Base-by-base conservation (phyloP, 2,888 invertebrate genomes). In the Philhelius pedissequus region DNA sequence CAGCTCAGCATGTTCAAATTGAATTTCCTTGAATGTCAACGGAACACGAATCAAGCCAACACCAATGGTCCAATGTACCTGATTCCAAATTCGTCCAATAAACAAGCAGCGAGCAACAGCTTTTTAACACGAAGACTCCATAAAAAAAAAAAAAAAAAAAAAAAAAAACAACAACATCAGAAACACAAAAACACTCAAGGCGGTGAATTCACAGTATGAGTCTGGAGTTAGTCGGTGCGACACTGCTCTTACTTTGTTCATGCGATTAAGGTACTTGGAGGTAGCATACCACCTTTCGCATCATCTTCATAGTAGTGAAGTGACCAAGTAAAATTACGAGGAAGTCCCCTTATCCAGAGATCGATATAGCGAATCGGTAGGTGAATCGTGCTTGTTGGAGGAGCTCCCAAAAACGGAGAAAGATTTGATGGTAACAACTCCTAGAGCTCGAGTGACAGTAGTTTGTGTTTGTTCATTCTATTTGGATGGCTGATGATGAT, bases 11-110 rank as follows among this genome's bases (percentile, higher is more conserved):
- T 43, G 79, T 60, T 27, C 68, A 73, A 30, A 35, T 71, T 73
- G 60, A 77, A 40, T 82, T 68, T 76, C 66, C 38, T 79, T 75
- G 50, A 80, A 79, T 79, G 84, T 84, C 84, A 84, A 79, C 54
- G 66, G 62, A 80, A 80, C 75, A 80, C 80, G 83, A 83, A 78
- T 78, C 83, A 83, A 80, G 60, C 68, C 70, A 84, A 80, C 80
- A 80, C 68, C 79, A 74, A 52, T 71, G 80, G 60, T 62, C 60
- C 60, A 62, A 62, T 68, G 54, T 48, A 64, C 45, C 40, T 71
- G 71, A 84, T 75, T 84, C 84, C 84, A 84, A 84, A 84, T 84
- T 84, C 84, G 80, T 84, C 52, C 75, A 79, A 84, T 70, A 78
- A 79, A 84, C 79, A 79, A 79, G 83, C 70, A 84, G 68, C 75